These are phyloP conservation scores for Volucella inanis DNA, from an alignment of 2,888 invertebrate species.

Conservation along the genomic window DNA sequence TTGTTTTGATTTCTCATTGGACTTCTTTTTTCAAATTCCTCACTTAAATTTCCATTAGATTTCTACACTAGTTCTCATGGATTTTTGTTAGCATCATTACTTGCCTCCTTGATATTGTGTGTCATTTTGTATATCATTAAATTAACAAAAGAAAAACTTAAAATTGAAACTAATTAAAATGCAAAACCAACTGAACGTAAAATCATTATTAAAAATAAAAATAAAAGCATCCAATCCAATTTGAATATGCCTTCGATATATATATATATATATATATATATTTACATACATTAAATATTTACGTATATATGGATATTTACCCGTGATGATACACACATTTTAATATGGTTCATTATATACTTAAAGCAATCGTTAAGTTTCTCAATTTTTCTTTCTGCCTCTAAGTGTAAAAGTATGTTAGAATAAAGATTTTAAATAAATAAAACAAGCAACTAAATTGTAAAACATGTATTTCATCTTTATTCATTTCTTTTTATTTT, in stretches of 20 bases:
- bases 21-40: slow-evolving; percentile 1
- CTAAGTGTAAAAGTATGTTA: slow-evolving; percentile 65
- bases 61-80: background rate
- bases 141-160: slow-evolving; percentile 1
- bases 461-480: slow-evolving; percentile 46
- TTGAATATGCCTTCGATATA: slow-evolving; percentile 65
- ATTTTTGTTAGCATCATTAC: slow-evolving; percentile 42
- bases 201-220: background rate
- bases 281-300: slow-evolving; percentile 38
- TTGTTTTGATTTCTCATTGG: slow-evolving; percentile 23
- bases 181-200: slow-evolving; percentile 1
- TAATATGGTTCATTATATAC: slow-evolving; percentile 29
- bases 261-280: slow-evolving; percentile 3
- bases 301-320: slow-evolving; percentile 24
- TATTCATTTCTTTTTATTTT: background rate
- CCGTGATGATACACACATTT: slow-evolving; percentile 27
- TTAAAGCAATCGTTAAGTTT: slow-evolving; percentile 55
- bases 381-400: slow-evolving; percentile 48
- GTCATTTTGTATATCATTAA: background rate
- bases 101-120: slow-evolving; percentile 67
- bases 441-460: slow-evolving; percentile 20
- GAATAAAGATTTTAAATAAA: slow-evolving; percentile 16
- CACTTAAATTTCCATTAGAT: slow-evolving; percentile 1
- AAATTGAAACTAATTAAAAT: slow-evolving; percentile 26
- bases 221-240: slow-evolving; percentile 56